Evolutionary conservation across 2,113 vertebrate species (phyloP).

Genomic region (Eolophus roseicapilla): DNA sequence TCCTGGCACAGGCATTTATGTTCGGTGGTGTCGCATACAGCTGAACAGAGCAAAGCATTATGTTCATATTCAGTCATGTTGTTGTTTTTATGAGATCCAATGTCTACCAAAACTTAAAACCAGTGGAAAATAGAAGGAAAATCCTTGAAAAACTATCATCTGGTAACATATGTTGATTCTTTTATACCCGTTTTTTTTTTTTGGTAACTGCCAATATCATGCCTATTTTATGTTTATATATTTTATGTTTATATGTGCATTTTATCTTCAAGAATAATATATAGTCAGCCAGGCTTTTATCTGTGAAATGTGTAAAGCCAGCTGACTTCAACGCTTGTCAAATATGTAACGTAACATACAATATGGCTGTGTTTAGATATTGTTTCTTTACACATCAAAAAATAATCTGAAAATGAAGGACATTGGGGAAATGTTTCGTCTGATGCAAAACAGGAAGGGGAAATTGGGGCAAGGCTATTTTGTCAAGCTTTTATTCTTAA

Average conservation of each 20-base stretch:
- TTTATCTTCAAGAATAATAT: not conserved
- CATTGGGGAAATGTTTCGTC: not conserved
- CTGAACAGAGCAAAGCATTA: not conserved
- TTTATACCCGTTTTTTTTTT: fast-evolving
- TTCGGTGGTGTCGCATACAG: not conserved
- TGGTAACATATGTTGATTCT: not conserved
- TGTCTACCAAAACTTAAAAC: not conserved
- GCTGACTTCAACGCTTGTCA: not conserved
- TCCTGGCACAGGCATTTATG: not conserved
- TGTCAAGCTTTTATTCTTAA: not conserved
- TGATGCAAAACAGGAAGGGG: not conserved
- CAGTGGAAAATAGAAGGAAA: not conserved
- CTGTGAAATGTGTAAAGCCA: not conserved
- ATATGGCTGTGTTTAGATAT: not conserved
- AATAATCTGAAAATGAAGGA: not conserved
- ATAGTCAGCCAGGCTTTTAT: not conserved
- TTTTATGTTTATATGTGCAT: not conserved
- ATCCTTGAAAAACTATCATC: not conserved
- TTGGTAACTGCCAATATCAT: not conserved
- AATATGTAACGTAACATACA: not conserved
- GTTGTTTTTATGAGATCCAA: not conserved
- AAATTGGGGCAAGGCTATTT: not conserved
- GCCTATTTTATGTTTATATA: not conserved
- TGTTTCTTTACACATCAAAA: not conserved
- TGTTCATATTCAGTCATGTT: not conserved